phyloP scores from a whole-genome alignment of 2,888 invertebrate species.

The Hirtodrosophila histrioides region DNA sequence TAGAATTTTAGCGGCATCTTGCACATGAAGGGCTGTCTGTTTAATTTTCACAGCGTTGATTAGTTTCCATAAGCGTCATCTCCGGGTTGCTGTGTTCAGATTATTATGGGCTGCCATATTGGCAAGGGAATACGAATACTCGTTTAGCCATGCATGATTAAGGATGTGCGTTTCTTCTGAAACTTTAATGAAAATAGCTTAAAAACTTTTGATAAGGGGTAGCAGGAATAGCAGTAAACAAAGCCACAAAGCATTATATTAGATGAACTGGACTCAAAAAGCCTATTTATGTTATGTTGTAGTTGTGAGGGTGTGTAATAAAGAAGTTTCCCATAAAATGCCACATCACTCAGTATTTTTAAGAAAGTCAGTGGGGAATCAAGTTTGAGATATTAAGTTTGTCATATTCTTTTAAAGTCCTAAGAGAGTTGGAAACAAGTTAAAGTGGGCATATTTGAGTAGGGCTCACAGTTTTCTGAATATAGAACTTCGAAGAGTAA shows the following conservation, averaged over 20 bases:
- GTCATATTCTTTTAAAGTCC: conserved; percentile 9
- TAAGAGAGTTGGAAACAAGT: not conserved
- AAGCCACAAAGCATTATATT: conserved; percentile 30
- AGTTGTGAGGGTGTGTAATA: not conserved
- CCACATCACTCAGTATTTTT: conserved; percentile 17
- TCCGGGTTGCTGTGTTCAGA: conserved; percentile 37
- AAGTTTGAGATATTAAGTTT: conserved; percentile 19
- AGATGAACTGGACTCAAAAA: conserved; percentile 26
- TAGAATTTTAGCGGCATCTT: conserved; percentile 57
- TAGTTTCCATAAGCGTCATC: conserved; percentile 51
- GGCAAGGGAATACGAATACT: conserved; percentile 61
- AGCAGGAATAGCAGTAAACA: conserved; percentile 13
- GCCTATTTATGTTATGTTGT: conserved; percentile 8
- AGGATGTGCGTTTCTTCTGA: conserved; percentile 54
- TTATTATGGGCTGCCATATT: conserved; percentile 47
- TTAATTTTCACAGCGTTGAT: conserved; percentile 54
- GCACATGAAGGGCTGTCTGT: conserved; percentile 14
- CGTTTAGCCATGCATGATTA: conserved; percentile 64
- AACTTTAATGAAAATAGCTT: conserved; percentile 64
- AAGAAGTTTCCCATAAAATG: conserved; percentile 8
- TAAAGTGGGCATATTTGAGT: not conserved
- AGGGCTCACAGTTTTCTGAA: too few relatives aligned
- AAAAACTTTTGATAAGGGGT: conserved; percentile 55
- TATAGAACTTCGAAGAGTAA: too few relatives aligned
- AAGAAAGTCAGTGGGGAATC: conserved; percentile 25